A percentile compares a stretch with the other conserved stretches of the same genome.
Conservation (phyloP, 2,113 vertebrate genomes). For the Phalacrocorax carbo region DNA sequence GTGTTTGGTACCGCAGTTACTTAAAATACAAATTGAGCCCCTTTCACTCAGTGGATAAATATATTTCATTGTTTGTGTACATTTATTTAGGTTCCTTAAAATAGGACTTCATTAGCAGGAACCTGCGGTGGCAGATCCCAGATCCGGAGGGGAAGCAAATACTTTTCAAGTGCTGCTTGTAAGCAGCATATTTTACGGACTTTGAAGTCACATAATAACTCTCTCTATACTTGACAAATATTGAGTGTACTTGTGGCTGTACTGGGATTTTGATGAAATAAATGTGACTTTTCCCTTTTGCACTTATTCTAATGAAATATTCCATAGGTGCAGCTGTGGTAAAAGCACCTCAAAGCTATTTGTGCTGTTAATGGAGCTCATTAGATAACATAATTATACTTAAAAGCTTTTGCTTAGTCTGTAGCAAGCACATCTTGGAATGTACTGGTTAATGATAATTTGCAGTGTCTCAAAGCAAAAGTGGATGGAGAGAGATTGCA, state of each 20-base stretch:
- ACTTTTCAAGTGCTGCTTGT: background rate
- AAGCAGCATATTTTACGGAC: background rate
- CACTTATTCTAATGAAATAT: background rate
- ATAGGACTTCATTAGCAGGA: background rate
- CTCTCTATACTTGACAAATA: background rate
- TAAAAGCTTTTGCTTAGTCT: background rate
- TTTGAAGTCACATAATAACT: conserved; percentile 12
- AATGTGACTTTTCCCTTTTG: background rate
- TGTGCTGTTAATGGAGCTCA: background rate
- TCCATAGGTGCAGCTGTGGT: background rate
- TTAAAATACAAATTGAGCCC: background rate
- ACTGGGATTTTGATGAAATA: background rate
- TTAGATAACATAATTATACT: background rate
- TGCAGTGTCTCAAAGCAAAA: background rate
- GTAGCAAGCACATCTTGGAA: background rate
- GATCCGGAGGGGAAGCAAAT: background rate
- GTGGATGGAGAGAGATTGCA: background rate
- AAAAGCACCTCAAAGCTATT: background rate
- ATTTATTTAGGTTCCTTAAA: background rate
- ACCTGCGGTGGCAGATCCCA: conserved; percentile 1
- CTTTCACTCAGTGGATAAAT: background rate
- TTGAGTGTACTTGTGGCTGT: background rate
- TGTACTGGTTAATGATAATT: background rate
- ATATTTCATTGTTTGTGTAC: background rate
- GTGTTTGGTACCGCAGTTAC: background rate